phyloP scores from a whole-genome alignment of 2,888 invertebrate species.

The Nomada goodeniana region DNA sequence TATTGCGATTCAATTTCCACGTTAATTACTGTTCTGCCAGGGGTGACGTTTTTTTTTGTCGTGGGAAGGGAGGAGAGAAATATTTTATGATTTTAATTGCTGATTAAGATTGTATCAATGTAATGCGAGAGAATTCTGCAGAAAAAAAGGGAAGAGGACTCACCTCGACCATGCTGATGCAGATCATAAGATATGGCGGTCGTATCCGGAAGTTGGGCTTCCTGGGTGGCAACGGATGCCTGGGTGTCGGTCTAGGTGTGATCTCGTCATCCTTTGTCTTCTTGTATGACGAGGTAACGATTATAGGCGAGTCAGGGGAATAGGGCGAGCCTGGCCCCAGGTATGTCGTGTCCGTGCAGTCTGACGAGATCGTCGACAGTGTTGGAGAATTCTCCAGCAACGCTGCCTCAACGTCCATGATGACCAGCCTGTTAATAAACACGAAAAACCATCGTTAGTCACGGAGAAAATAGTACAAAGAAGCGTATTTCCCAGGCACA shows the following conservation, averaged over 20 bases:
- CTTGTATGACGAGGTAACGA: constrained; percentile 72
- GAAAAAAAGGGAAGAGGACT: constrained; percentile 13
- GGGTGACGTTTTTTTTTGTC: no score
- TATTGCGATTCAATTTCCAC: no score
- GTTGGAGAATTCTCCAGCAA: constrained; percentile 81
- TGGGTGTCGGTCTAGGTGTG: constrained; percentile 76
- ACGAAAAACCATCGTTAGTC: not conserved
- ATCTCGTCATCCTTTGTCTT: constrained; percentile 76
- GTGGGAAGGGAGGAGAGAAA: no score
- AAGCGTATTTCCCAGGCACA: no score
- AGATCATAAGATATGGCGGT: constrained; percentile 83
- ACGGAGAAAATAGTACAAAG: not conserved
- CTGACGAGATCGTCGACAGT: constrained; percentile 80
- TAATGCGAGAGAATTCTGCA: not conserved
- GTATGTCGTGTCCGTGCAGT: constrained; percentile 77
- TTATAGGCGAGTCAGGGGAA: constrained; percentile 75
- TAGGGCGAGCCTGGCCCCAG: constrained; percentile 74
- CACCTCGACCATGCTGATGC: constrained; percentile 82
- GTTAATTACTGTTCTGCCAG: no score
- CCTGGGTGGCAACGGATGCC: constrained; percentile 72
- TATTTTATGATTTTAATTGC: no score
- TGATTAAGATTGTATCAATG: no score
- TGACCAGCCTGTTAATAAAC: constrained; percentile 66
- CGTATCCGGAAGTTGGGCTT: constrained; percentile 82
- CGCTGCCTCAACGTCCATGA: constrained; percentile 82